Evolutionary conservation across 2,888 invertebrate species (phyloP), one percentile per base, ranked within the genome.

Genomic region (Coecobrya sp.): DNA sequence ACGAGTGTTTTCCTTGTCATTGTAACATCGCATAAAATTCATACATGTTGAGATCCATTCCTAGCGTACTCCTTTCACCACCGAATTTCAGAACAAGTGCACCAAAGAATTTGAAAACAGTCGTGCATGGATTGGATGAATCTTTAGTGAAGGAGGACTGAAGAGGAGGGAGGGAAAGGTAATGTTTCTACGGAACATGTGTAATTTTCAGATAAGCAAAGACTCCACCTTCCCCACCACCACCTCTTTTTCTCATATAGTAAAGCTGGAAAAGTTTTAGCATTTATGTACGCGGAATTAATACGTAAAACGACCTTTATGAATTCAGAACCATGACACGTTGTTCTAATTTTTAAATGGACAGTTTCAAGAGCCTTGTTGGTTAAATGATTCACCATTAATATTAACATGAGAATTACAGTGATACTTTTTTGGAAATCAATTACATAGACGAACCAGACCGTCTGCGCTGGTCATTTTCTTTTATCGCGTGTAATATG

Each of bases 111-210:
- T 85, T 86, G 3, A 42, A 49, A 27, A 45, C 11, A 49, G 45
- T 59, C 45, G 19, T 3, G 25, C 25, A 30, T 0, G 52, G 86
- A 91, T 91, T 91, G 91, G 91, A 55, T 27, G 68, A 87, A 30
- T 19, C 27, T 13, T 19, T 19, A 19, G 0, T 55, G 86, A 70
- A 89, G 92, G 92, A 73, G 81, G 52, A 68, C 81, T 81, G 25
- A 45, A 68, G 73, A 92, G 89, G 92, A 92, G 92, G 92, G 92
- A 92, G 92, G 92, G 92, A 92, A 92, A 92, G 89, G 85, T 52
- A 89, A 73, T 73, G 30, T 52, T 84, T 62, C 45, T 87, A 65
- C 30, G 73, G 92, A 88, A 85, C 92, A 92, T 92, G 92, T 92
- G 89, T 42, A 68, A 88, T 65, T 92, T 89, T 84, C 87, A 73